phyloP scores from a whole-genome alignment of 2,113 vertebrate species.

The Cephalopholis sonnerati region DNA sequence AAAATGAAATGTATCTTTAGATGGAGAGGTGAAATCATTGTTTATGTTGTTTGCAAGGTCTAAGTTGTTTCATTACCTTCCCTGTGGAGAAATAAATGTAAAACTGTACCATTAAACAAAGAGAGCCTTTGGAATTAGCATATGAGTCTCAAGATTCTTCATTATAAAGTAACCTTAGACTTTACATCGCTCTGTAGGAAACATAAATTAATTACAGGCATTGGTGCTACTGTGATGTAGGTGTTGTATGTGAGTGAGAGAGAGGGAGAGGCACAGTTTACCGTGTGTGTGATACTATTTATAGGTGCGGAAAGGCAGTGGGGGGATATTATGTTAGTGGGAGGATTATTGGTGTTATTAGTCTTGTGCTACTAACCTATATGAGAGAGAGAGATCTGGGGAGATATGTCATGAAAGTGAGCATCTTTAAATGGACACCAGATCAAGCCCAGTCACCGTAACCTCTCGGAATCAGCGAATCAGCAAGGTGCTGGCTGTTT shows the following conservation, averaged over 20 bases:
- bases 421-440: slow-evolving; percentile 41
- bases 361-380: slow-evolving; percentile 65
- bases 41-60: slow-evolving; percentile 43
- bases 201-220: slow-evolving; percentile 29
- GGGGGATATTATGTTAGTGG: slow-evolving; percentile 45
- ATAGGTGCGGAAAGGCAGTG: slow-evolving; percentile 32
- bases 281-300: slow-evolving; percentile 48
- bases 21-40: slow-evolving; percentile 34
- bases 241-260: slow-evolving; percentile 30
- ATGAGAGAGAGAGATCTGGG: slow-evolving; percentile 5
- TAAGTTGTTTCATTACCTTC: slow-evolving; percentile 45
- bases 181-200: slow-evolving; percentile 1
- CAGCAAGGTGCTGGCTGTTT: slow-evolving; percentile 58
- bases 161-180: slow-evolving; percentile 18
- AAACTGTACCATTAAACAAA: slow-evolving; percentile 40
- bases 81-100: slow-evolving; percentile 43
- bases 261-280: slow-evolving; percentile 21
- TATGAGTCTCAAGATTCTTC: slow-evolving; percentile 21
- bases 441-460: slow-evolving; percentile 26
- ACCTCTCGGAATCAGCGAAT: slow-evolving; percentile 48
- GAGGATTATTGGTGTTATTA: slow-evolving; percentile 68
- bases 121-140: slow-evolving; percentile 37
- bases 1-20: slow-evolving; percentile 23
- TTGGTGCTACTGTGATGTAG: not conserved
- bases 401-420: slow-evolving; percentile 45